Evolutionary conservation across 2,113 vertebrate genomes (phyloP).

Genomic region (Hypanus sabinus): DNA sequence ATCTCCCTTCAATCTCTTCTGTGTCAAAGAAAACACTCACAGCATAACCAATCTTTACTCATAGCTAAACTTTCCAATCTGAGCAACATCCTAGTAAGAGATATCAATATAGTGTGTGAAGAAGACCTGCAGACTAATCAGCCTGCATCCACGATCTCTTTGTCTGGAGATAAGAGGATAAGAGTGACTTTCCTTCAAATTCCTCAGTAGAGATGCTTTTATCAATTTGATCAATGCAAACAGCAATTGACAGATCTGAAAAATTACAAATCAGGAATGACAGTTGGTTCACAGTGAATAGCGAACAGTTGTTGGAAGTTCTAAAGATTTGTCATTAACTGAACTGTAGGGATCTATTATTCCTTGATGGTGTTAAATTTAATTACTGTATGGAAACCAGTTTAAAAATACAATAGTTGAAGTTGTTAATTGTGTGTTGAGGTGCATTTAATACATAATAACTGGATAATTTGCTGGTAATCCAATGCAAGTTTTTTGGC

Average conservation of each 20-base stretch:
- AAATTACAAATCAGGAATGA: not conserved
- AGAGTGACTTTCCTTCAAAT: not conserved
- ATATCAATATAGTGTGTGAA: not conserved
- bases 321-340: not conserved
- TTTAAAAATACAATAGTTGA: conserved; percentile 19
- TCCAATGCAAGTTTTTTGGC: not conserved
- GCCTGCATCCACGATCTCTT: not conserved
- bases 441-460: conserved; percentile 19
- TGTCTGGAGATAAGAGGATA: not conserved
- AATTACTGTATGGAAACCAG: not conserved
- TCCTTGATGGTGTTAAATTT: not conserved
- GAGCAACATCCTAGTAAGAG: not conserved
- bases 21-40: too few relatives aligned
- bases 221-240: not conserved
- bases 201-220: not conserved
- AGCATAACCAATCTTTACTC: too few relatives aligned
- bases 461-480: conserved; percentile 5
- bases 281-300: not conserved
- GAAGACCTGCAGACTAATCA: not conserved
- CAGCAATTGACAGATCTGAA: not conserved
- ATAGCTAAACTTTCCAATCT: not conserved
- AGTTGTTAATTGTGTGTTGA: conserved; percentile 19
- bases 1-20: too few relatives aligned
- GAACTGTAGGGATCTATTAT: not conserved
- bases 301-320: not conserved